Evolutionary conservation across 2,888 invertebrate genomes (phyloP), one percentile per base, ranked within the genome.

Genomic region (Neocrepidodera transversa): DNA sequence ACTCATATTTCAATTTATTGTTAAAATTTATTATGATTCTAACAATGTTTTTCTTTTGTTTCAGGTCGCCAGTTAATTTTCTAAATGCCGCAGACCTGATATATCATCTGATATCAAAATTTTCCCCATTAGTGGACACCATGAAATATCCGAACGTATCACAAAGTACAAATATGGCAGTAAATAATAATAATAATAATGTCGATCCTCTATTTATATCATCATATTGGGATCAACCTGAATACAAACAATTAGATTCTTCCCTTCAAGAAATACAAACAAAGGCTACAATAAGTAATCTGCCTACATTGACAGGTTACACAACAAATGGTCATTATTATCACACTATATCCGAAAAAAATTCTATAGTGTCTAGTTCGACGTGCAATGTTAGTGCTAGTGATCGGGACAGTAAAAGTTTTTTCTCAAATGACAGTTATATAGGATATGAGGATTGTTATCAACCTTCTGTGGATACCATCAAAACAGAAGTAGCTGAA

Each of bases 311-410:
- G 78, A 91, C 92, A 40, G 90, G 90, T 20, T 92, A 92, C 79
- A 92, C 93, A 13, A 91, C 91, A 1, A 91, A 93, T 72, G 93
- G 93, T 1, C 92, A 92, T 76, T 92, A 93, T 76, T 93, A 90
- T 77, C 92, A 93, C 77, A 89, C 92, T 68, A 92, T 93, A 76
- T 91, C 92, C 0, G 88, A 89, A 76, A 83, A 88, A 54, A 82
- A 88, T 49, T 88, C 88, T 74, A 88, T 89, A 59, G 89, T 89
- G 56, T 89, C 88, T 23, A 89, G 89, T 58, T 89, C 89, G 16
- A 89, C 89, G 62, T 88, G 89, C 78, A 77, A 77, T 62, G 84
- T 86, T 23, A 77, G 71, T 70, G 71, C 85, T 49, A 67, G 79
- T 76, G 78, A 83, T 79, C 66, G 63, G 73, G 79, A 71, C 11